A percentile compares a stretch with the other conserved stretches of the same genome.
phyloP scores from a whole-genome alignment of 2,113 vertebrate genomes.

The Butastur rufipennis region DNA sequence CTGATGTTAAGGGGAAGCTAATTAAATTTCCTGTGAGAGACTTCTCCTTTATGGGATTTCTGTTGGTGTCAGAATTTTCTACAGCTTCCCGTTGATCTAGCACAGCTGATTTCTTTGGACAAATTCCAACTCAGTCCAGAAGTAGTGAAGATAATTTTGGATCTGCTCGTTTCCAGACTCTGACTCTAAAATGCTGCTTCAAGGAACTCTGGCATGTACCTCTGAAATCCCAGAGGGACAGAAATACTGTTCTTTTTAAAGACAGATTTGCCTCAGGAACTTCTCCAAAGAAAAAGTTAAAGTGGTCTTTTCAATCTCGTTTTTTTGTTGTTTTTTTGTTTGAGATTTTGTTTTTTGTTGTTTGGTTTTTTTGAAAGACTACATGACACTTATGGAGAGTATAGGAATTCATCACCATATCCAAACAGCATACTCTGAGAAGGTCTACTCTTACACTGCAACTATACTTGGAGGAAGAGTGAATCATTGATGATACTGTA shows the following conservation, averaged over 20 bases:
- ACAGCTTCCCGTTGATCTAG: conserved; percentile 18
- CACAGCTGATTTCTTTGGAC: conserved; percentile 39
- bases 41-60: neutral
- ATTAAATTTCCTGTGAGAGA: neutral
- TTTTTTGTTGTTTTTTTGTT: neutral
- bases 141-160: conserved; percentile 15
- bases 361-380: neutral
- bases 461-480: neutral
- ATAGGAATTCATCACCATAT: neutral
- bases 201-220: conserved; percentile 32
- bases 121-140: conserved; percentile 26
- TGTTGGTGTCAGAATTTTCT: neutral
- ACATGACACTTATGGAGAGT: neutral
- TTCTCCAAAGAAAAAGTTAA: neutral
- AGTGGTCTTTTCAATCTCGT: neutral
- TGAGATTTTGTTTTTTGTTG: too few species aligned
- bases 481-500: neutral
- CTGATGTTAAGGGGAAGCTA: neutral
- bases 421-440: neutral
- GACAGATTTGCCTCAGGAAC: neutral
- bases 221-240: neutral
- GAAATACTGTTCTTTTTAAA: conserved; percentile 19
- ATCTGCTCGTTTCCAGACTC: conserved; percentile 28
- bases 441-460: neutral
- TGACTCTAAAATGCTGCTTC: conserved; percentile 11